phyloP scores from a whole-genome alignment of 2,888 invertebrate genomes.

The Xylophagus ater region DNA sequence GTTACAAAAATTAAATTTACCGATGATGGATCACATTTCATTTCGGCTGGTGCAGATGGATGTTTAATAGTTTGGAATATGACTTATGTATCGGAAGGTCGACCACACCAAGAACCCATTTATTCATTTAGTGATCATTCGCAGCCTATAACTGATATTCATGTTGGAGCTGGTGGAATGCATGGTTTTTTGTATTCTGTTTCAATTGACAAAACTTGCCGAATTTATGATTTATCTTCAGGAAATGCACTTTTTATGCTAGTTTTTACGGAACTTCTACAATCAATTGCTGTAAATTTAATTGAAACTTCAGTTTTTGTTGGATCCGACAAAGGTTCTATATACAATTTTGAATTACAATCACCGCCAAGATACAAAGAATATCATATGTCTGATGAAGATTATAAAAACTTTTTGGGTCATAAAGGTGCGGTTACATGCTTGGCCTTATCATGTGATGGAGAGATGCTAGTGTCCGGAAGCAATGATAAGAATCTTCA shows the following conservation, averaged over 20 bases:
- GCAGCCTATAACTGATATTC: slow-evolving; percentile 65
- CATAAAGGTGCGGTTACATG: slow-evolving; percentile 60
- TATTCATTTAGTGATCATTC: slow-evolving; percentile 71
- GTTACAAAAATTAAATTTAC: slow-evolving; percentile 64
- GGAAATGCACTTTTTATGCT: slow-evolving; percentile 61
- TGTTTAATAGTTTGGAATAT: slow-evolving; percentile 72
- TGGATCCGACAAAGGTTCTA: slow-evolving; percentile 59
- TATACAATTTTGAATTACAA: slow-evolving; percentile 55
- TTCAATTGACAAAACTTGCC: slow-evolving; percentile 72
- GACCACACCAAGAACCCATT: slow-evolving; percentile 40
- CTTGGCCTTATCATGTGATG: slow-evolving; percentile 60
- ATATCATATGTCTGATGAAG: slow-evolving; percentile 49
- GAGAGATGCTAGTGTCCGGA: slow-evolving; percentile 61
- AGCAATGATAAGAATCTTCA: slow-evolving; percentile 62
- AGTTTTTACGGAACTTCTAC: slow-evolving; percentile 59
- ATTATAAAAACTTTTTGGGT: slow-evolving; percentile 47
- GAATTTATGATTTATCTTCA: slow-evolving; percentile 62
- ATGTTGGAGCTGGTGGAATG: slow-evolving; percentile 58
- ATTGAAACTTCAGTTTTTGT: slow-evolving; percentile 62
- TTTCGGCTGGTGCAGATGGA: slow-evolving; percentile 75
- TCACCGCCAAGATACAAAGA: slow-evolving; percentile 57
- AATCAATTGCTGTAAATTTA: slow-evolving; percentile 56
- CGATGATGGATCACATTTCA: slow-evolving; percentile 63
- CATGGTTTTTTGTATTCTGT: slow-evolving; percentile 62
- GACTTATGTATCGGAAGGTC: slow-evolving; percentile 38